Base-by-base conservation (phyloP, 2,888 invertebrate genomes). In the Neoitamus cyanurus region DNA sequence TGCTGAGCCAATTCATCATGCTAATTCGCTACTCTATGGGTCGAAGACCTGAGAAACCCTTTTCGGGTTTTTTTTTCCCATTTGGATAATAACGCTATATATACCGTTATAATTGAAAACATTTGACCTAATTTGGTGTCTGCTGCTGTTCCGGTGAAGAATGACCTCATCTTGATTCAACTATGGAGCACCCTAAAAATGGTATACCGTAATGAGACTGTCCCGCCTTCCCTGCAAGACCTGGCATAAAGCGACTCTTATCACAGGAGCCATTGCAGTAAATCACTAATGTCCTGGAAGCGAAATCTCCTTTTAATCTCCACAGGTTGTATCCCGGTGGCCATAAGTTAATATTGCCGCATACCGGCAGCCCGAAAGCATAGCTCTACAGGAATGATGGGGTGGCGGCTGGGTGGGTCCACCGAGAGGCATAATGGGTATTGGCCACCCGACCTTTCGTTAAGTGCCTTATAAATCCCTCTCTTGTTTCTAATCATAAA, bases 401-500 rank as follows among this genome's bases (percentile, higher is more conserved):
- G 58, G 4, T 34, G 58, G 15, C 2, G 58, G 25, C 20, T 9
- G 58, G 58, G 58, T 58, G 58, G 58, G 58, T 58, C 58, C 58
- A 58, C 58, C 58, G 58, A 58, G 58, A 11, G 25, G 58, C 58
- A 58, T 58, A 58, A 58, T 58, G 58, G 34, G 48, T 58, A 83
- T 70, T 70, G 83, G 42, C 73, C 46, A 58, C 73, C 48, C 72
- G 46, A 83, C 72, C 83, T 46, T 83, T 73, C 46, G 70, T 83
- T 83, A 73, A 73, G 83, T 83, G 42, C 83, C 83, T 83, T 70
- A 83, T 83, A 83, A 85, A 84, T 78, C 78, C 46, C 83, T 84
- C 85, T 84, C 83, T 70, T 78, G 83, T 85, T 85, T 85, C 83
- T 85, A 85, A 85, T 85, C 85, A 83, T 85, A 85, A 83, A 85